These are phyloP conservation scores for Eurois occulta DNA, from an alignment of 2,888 invertebrate species.

Conservation along the genomic window DNA sequence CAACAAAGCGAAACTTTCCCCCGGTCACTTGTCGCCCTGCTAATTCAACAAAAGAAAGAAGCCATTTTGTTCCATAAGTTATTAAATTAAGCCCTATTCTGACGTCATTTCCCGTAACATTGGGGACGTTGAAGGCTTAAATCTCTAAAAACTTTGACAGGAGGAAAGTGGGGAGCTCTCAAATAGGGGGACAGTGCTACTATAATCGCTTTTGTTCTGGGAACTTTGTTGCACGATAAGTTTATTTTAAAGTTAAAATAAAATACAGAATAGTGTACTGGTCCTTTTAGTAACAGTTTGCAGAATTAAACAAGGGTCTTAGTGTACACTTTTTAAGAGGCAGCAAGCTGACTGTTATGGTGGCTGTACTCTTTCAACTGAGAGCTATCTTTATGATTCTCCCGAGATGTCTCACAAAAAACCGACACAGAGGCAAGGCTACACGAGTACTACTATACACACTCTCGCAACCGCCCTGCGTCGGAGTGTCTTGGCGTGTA, in stretches of 20 bases:
- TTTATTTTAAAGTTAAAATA: constrained; percentile 31
- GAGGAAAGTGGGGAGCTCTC: constrained; percentile 25
- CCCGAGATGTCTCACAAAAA: background rate
- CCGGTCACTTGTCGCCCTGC: constrained; percentile 40
- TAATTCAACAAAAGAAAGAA: constrained; percentile 47
- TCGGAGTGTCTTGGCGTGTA: background rate
- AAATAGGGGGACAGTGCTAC: constrained; percentile 22
- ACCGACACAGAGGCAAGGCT: background rate
- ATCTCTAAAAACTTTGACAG: constrained; percentile 51
- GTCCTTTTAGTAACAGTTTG: background rate
- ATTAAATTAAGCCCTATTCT: constrained; percentile 56
- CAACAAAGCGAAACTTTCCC: constrained; percentile 10
- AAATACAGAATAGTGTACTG: constrained; percentile 3
- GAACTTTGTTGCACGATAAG: constrained; percentile 31
- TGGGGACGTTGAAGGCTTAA: constrained; percentile 41
- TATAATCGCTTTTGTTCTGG: constrained; percentile 41
- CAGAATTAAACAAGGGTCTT: background rate
- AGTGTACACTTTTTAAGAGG: background rate
- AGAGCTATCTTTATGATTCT: background rate
- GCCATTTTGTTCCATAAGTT: constrained; percentile 54
- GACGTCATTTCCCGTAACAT: constrained; percentile 48
- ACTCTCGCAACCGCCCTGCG: background rate
- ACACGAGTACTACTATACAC: background rate
- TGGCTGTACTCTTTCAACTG: background rate
- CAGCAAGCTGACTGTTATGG: background rate